Conservation (phyloP, 92 coral and sea anemone genomes). For the Siderastrea siderea region DNA sequence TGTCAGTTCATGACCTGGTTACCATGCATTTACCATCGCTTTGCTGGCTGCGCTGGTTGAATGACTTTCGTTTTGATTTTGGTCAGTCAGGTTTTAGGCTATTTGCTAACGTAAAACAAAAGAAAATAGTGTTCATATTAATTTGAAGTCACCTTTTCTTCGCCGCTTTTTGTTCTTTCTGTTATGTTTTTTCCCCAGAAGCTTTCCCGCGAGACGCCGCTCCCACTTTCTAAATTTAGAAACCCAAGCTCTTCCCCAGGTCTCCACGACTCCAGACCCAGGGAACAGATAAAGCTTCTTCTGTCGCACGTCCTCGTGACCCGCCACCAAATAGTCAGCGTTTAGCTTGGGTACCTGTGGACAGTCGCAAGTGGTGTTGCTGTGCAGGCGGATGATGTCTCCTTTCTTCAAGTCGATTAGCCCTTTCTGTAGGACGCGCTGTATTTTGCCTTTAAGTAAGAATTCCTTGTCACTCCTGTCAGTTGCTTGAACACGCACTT, state of each 20-base stretch:
- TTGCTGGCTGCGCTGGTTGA: no score
- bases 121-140: no score
- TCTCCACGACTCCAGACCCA: constrained; percentile 26
- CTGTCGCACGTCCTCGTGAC: constrained; percentile 30
- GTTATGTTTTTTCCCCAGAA: not conserved
- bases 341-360: constrained; percentile 20
- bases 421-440: constrained; percentile 35
- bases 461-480: not conserved
- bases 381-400: constrained; percentile 20
- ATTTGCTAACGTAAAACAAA: no score
- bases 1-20: no score
- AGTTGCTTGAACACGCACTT: constrained; percentile 19
- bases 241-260: constrained; percentile 49
- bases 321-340: constrained; percentile 32
- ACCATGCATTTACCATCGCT: no score
- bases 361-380: constrained; percentile 43
- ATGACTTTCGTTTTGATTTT: no score
- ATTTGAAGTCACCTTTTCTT: constrained; percentile 27
- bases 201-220: constrained; percentile 10
- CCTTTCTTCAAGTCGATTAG: constrained; percentile 26
- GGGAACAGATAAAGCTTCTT: constrained; percentile 15
- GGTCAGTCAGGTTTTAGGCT: no score
- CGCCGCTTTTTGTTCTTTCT: constrained; percentile 1
- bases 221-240: constrained; percentile 42
- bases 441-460: constrained; percentile 11